Base-by-base conservation (phyloP, 2,797 vertebrate genomes). In the Pitangus sulphuratus region DNA sequence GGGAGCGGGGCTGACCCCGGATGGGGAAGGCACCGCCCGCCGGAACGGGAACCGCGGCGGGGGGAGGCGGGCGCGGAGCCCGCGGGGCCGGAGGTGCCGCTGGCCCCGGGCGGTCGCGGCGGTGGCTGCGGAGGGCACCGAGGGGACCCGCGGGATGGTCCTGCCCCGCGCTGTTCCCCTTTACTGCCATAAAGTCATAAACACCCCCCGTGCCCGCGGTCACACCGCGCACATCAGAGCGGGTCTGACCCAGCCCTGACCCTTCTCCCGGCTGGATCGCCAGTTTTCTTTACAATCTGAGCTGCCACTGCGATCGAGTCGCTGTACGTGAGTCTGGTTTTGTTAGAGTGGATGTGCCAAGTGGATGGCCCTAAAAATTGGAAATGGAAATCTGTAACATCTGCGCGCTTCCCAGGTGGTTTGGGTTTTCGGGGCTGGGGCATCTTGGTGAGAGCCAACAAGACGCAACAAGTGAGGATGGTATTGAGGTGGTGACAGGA, bases 1-100 rank as follows among this genome's bases (percentile, higher is more conserved):
- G 87, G 93, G 92, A 93, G 95, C 95, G 57, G 92, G 79, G 89
- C 92, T 93, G 88, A 95, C 97, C 97, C 98, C 97, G 98, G 98
- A 98, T 97, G 91, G 76, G 96, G 89, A 97, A 81, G 62, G 84
- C 65, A 2, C 61, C 83, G 80, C 19, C 54, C 81, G 57, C 50
- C 75, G 64, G 76, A 92, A 78, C 54, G 83, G 93, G 85, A 96
- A 69, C 39, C 15, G 54, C 15, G 31, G 45, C 7, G 39, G 33
- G 45, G 31, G 39, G 33, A 25, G 50, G 19, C 9, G 21, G 26
- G 17, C 8, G 42, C 6, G 42, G 81, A 86, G n/a, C 40, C 31
- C 28, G 31, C 3, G 37, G 44, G 8, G 21, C 44, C 20, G 44
- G 44, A 42, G 33, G 22, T 7, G 48, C 17, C 20, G 40, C 26